Evolutionary conservation across 2,113 vertebrate species (phyloP).

Genomic region (Microcebus griseorufus): DNA sequence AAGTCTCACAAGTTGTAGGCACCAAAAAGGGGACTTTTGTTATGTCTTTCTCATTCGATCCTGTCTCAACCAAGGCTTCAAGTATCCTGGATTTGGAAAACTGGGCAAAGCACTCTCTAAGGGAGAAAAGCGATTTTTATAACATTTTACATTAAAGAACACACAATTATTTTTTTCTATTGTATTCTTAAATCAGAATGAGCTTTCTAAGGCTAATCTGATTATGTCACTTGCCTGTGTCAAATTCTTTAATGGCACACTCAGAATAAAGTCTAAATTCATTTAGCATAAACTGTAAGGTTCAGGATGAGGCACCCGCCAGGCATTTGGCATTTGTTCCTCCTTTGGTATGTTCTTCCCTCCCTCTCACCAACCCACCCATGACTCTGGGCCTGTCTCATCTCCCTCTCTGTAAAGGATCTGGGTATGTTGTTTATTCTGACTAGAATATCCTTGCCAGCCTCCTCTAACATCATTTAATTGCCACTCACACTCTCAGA

Average conservation of each 20-base stretch:
- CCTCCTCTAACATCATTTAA: background rate
- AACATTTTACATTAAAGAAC: background rate
- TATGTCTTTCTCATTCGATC: background rate
- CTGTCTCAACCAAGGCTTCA: background rate
- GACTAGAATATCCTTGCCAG: background rate
- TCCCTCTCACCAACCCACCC: background rate
- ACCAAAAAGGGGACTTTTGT: background rate
- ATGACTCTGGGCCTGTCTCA: background rate
- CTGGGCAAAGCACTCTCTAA: background rate
- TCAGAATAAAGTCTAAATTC: background rate
- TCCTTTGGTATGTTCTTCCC: background rate
- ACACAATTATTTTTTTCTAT: background rate
- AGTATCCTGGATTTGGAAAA: slow-evolving; percentile 5
- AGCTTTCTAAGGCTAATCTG: background rate
- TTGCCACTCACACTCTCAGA: background rate
- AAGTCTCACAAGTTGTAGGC: slow-evolving; percentile 3
- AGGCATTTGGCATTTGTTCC: background rate
- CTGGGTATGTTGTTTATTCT: background rate
- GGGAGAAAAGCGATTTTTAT: background rate
- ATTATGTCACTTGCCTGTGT: background rate
- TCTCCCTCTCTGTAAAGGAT: background rate
- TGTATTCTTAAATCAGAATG: background rate
- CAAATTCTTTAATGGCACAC: background rate
- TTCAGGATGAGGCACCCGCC: background rate
- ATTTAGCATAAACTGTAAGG: background rate